Percentiles rank a stretch among this genome's conserved stretches.
Evolutionary conservation across 2,113 vertebrate species (phyloP).

Genomic region (Tupaia chinensis): DNA sequence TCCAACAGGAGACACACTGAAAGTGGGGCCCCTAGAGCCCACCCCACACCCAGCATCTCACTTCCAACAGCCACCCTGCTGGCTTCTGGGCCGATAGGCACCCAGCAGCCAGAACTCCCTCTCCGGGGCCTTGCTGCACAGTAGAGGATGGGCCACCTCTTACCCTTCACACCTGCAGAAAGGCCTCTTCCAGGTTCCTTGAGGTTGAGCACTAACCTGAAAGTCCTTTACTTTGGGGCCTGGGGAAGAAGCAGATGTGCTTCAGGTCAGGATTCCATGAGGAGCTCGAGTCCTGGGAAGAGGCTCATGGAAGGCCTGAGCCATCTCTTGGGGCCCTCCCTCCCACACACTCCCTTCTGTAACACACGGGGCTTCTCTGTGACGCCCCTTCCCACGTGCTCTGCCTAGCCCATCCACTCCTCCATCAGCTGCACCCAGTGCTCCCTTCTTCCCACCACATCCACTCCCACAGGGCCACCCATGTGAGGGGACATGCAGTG

Average conservation of each 20-base stretch:
- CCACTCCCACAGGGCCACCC: not conserved
- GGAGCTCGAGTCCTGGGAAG: not conserved
- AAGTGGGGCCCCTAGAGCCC: not conserved
- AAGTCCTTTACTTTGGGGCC: not conserved
- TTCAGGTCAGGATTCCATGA: not conserved
- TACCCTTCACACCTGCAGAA: not conserved
- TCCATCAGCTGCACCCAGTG: not conserved
- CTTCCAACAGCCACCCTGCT: not conserved
- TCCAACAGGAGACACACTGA: not conserved
- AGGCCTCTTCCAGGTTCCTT: not conserved
- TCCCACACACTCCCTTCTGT: not conserved
- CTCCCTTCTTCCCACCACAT: not conserved
- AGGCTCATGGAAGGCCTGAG: not conserved
- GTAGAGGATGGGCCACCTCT: not conserved
- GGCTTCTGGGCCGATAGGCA: not conserved
- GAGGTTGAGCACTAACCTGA: not conserved
- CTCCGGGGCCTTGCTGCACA: not conserved
- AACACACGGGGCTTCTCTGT: not conserved
- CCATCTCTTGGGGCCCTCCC: not conserved
- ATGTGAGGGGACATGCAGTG: not conserved
- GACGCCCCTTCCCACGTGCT: no score
- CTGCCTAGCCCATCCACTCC: not conserved
- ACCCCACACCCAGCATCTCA: not conserved
- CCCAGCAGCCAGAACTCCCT: not conserved
- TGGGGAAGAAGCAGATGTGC: not conserved